Base-by-base conservation (phyloP, 1,140 invertebrate species). In the Dolichoris vasculosae region DNA sequence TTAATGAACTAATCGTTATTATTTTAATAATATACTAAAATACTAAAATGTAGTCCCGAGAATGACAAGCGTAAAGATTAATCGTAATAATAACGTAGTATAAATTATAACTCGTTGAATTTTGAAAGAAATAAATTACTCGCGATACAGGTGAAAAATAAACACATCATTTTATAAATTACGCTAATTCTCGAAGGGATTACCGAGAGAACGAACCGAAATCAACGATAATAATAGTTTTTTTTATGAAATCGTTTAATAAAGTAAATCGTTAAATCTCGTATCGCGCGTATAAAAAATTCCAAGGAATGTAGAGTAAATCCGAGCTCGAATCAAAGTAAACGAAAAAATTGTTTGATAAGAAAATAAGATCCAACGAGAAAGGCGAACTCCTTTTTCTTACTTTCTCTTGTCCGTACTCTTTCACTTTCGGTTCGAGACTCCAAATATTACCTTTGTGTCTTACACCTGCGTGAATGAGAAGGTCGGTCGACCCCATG, bases 401-500 rank as follows among this genome's bases (percentile, higher is more conserved):
- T 51, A 76, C 73, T 83, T 51, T 77, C 73, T 67, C 35, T 38
- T 71, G 64, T 59, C 81, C 35, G n/a, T n/a, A 26, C 59, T 30
- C 40, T 48, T 76, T 59, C 82, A 8, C 40, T 67, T 76, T 77
- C 73, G n/a, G 20, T 46, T 46, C 17, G 0, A 35, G 1, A 35
- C 17, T 9, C 40, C 35, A 30, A 26, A 32, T 83, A 63, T 76
- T 59, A 46, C 26, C 73, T 82, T 82, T 38, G 69, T 35, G 35
- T 71, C n/a, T 35, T 51, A 35, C 75, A 77, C 75, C 43, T 77
- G 76, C 40, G 23, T 40, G 30, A 32, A 67, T 8, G n/a, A 13
- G 7, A 38, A 77, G 32, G 8, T 78, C 26, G 20, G 15, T 35
- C 9, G 83, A 85, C 83, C 83, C 83, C 83, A 80, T 85, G 77